Evolutionary conservation across 1,140 invertebrate genomes (phyloP).

Genomic region (Drosophila dunni): DNA sequence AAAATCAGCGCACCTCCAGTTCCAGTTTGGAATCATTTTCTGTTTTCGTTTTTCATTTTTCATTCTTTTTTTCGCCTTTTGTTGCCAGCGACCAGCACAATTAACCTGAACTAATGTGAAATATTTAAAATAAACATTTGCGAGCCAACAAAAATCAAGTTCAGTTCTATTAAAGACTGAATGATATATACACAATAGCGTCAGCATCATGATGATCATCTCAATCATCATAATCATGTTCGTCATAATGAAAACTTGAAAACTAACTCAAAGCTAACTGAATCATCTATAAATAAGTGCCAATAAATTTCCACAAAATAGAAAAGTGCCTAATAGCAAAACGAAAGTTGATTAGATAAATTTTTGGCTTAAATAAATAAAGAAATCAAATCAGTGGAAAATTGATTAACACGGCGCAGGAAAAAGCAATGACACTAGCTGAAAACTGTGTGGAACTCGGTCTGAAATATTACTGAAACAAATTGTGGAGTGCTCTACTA

Average conservation of each 20-base stretch:
- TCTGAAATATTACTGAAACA: too few species aligned
- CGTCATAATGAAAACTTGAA: conserved; percentile 26
- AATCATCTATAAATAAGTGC: conserved; percentile 63
- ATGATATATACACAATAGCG: conserved; percentile 32
- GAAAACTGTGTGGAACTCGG: background rate
- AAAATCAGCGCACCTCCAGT: conserved; percentile 49
- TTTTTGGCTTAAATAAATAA: conserved; percentile 33
- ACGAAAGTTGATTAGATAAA: conserved; percentile 57
- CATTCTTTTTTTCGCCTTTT: conserved; percentile 13
- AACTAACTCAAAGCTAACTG: conserved; percentile 40
- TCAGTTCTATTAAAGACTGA: conserved; percentile 36
- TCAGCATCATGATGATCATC: conserved; percentile 12
- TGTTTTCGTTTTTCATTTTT: background rate
- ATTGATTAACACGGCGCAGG: background rate
- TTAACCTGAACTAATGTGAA: conserved; percentile 72
- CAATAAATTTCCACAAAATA: conserved; percentile 62
- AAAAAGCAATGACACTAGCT: background rate
- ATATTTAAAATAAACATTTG: conserved; percentile 77
- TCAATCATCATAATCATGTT: conserved; percentile 16
- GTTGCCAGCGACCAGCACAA: conserved; percentile 37
- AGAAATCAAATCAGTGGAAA: conserved; percentile 12
- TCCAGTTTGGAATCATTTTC: conserved; percentile 56
- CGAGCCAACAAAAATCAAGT: conserved; percentile 59
- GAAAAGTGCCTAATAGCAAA: conserved; percentile 16
- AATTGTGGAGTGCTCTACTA: too few species aligned